Conservation (phyloP, 2,113 vertebrate species). For the Microcebus tavaratra region DNA sequence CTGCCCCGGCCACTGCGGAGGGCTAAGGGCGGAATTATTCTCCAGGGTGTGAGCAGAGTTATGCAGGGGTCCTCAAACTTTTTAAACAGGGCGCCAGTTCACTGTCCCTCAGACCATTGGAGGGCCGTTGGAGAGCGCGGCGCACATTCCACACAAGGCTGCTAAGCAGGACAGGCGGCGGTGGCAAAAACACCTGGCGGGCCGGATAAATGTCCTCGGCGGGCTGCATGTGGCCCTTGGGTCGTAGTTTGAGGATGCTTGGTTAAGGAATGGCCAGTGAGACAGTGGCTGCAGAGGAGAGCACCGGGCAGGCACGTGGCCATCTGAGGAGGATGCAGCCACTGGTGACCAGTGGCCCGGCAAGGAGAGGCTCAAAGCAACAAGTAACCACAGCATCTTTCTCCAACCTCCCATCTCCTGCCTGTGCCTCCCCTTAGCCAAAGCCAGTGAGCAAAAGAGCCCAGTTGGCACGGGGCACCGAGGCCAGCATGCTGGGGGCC, state of each 20-base stretch:
- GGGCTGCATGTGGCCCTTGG: too few relatives aligned
- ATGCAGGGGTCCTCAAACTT: too few relatives aligned
- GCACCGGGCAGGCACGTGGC: too few relatives aligned
- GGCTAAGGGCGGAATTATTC: background rate
- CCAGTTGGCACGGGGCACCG: background rate
- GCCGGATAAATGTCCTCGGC: too few relatives aligned
- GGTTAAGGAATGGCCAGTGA: background rate
- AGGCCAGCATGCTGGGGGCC: background rate
- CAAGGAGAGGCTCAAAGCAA: background rate
- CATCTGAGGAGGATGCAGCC: background rate
- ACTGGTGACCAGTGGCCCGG: background rate
- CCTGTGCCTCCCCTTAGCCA: background rate
- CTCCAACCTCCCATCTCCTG: background rate
- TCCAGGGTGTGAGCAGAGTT: background rate
- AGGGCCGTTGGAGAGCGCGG: too few relatives aligned
- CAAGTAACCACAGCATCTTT: background rate
- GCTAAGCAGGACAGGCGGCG: too few relatives aligned
- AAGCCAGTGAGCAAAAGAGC: background rate
- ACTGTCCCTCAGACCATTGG: too few relatives aligned
- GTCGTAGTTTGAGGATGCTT: too few relatives aligned
- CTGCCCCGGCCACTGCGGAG: background rate
- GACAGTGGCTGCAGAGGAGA: background rate
- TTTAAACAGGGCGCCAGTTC: too few relatives aligned
- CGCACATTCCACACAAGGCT: too few relatives aligned
- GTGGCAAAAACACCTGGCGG: too few relatives aligned